Evolutionary conservation across 2,888 invertebrate genomes (phyloP), one percentile per base, ranked within the genome.

Genomic region (Polietes domitor): DNA sequence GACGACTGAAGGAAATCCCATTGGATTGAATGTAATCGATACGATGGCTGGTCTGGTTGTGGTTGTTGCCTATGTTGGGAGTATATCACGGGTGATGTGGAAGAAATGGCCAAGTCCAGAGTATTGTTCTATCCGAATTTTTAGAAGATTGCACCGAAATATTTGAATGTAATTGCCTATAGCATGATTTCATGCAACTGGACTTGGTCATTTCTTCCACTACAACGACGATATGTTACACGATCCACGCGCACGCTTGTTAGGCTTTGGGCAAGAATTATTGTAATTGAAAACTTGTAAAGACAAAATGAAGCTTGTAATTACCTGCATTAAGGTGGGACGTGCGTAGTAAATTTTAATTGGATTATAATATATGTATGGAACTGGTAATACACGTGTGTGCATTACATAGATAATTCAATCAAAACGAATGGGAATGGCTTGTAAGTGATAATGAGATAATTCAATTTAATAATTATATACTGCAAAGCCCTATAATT

Each of bases 211-310:
- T 37, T 61, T 26, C 21, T n/a, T n/a, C 28, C 15, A 4, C n/a
- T 15, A 3, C 4, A 61, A 12, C 28, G 28, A 4, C 37, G 19
- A 65, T 10, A 17, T 65, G 65, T 65, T 65, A 24, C 41, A 3
- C 15, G 21, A 17, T 24, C 68, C 43, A 53, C 73, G 37, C 74
- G 72, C 72, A 50, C 77, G 71, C 50, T 26, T 32, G 50, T 65
- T 55, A 72, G 37, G 63, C 77, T 81, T 72, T 19, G 78, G 73
- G 81, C 71, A 75, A 78, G 84, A 78, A 76, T 84, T 70, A 81
- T 81, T 84, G 81, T 84, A 84, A 84, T 84, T 81, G 81, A 84
- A 84, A 84, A 84, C 78, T 78, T 84, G 84, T 84, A 81, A 78
- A 81, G 76, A 76, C 81, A 76, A 81, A 84, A 81, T 84, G 78